These are phyloP conservation scores for Miniopterus natalensis DNA, from an alignment of 2,113 vertebrate species.

Conservation along the genomic window DNA sequence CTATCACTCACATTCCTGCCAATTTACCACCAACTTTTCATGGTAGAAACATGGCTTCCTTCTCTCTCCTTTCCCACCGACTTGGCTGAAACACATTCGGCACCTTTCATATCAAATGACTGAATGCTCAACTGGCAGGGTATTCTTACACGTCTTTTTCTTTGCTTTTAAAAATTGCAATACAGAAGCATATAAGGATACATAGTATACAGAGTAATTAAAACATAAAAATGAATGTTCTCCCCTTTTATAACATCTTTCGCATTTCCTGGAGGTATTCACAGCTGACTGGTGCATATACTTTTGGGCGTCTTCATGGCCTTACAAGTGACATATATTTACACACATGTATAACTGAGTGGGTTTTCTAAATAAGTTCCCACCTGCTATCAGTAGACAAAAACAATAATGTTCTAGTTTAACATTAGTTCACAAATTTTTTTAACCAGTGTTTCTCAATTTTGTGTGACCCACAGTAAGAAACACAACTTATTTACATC, in stretches of 20 bases:
- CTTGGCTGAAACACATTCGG: not conserved
- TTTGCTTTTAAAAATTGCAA: slow-evolving; percentile 5
- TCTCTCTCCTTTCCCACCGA: not conserved
- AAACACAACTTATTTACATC: not conserved
- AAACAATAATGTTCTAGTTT: not conserved
- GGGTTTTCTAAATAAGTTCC: not conserved
- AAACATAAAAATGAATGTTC: not conserved
- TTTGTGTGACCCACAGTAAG: not conserved
- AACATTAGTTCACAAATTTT: not conserved
- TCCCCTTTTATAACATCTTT: not conserved
- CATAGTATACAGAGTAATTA: not conserved
- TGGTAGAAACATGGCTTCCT: not conserved
- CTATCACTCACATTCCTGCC: not conserved
- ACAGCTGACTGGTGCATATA: not conserved
- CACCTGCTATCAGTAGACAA: not conserved
- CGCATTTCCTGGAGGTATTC: not conserved
- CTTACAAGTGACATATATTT: not conserved
- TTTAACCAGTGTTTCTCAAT: slow-evolving; percentile 26
- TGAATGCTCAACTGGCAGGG: not conserved
- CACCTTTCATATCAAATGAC: not conserved
- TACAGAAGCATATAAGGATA: not conserved
- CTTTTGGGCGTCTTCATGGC: not conserved
- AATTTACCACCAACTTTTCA: not conserved
- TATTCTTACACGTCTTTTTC: not conserved
- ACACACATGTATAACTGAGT: not conserved